Base-by-base conservation (phyloP, 1,140 invertebrate genomes). In the Eueides isabella region DNA sequence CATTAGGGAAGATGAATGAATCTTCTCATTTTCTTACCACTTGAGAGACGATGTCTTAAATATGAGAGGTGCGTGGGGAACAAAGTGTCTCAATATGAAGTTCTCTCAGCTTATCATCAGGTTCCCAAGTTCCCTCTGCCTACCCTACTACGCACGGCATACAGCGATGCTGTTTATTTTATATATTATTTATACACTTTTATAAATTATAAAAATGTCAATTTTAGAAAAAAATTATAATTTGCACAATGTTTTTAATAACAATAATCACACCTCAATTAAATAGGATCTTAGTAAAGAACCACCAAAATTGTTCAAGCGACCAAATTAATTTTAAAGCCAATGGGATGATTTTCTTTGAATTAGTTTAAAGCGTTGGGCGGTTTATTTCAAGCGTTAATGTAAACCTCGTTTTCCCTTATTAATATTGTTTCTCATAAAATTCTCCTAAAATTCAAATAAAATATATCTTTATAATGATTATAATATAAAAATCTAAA, bases 351-450 rank as follows among this genome's bases (percentile, higher is more conserved):
- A 79, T 67, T 78, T 30, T 75, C 48, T 69, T 71, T 74, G 62
- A 81, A 83, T 83, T 83, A 82, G 81, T 85, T 77, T 80, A 63
- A 90, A 89, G 87, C 87, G 73, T 72, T 84, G 81, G 85, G 78
- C 81, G 76, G 76, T 81, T 81, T 85, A 76, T 77, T 81, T 75
- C 64, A 85, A 88, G 83, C 85, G 78, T 87, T 88, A 87, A 83
- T 80, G 67, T 81, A 79, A 82, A 82, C 83, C 81, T 80, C 66
- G 76, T 79, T 77, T 75, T 82, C 84, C 85, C 80, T 76, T 14
- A 55, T 26, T 19, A 55, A 3, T 19, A 2, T 11, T n/a, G n/a
- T 26, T 26, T 55, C 26, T 55, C 1, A 14, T 26, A 55, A 11
- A 55, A 55, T 12, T n/a, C 1, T 26, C 48, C 19, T 55, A 55